These are phyloP conservation scores for Nomada fabriciana DNA, from an alignment of 2,888 invertebrate species.

Conservation along the genomic window DNA sequence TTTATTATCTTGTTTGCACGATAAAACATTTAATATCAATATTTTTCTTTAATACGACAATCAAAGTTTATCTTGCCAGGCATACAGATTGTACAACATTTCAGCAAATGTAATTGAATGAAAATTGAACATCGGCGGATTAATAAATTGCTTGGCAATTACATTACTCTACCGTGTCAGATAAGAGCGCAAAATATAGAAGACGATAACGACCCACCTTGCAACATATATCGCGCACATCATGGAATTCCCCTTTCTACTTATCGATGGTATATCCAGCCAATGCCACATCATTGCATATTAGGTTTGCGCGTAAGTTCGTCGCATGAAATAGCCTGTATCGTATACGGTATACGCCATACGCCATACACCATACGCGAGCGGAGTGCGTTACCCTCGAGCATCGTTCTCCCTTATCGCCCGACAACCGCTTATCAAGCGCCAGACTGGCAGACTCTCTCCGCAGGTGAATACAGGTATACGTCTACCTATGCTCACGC, in stretches of 20 bases:
- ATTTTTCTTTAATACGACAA: too few relatives aligned
- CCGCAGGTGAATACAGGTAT: slow-evolving; percentile 73
- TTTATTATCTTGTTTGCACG: too few relatives aligned
- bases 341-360: background rate
- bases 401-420: slow-evolving; percentile 73
- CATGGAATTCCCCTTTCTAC: slow-evolving; percentile 54
- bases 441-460: slow-evolving; percentile 73
- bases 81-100: background rate
- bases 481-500: slow-evolving; percentile 47
- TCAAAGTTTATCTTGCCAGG: background rate
- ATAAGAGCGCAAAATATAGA: slow-evolving; percentile 32
- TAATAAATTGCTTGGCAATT: slow-evolving; percentile 15
- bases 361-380: slow-evolving; percentile 22
- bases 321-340: slow-evolving; percentile 49
- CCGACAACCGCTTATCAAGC: slow-evolving; percentile 77
- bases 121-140: background rate
- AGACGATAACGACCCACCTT: slow-evolving; percentile 35
- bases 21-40: too few relatives aligned
- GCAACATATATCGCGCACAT: slow-evolving; percentile 38
- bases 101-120: too few relatives aligned
- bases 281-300: slow-evolving; percentile 31
- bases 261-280: slow-evolving; percentile 48
- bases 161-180: slow-evolving; percentile 13
- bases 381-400: slow-evolving; percentile 76
- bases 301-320: slow-evolving; percentile 45